Percentiles rank a stretch among this genome's conserved stretches.
Evolutionary conservation across 2,888 invertebrate genomes (phyloP).

Genomic region (Aphidoletes aphidimyza): DNA sequence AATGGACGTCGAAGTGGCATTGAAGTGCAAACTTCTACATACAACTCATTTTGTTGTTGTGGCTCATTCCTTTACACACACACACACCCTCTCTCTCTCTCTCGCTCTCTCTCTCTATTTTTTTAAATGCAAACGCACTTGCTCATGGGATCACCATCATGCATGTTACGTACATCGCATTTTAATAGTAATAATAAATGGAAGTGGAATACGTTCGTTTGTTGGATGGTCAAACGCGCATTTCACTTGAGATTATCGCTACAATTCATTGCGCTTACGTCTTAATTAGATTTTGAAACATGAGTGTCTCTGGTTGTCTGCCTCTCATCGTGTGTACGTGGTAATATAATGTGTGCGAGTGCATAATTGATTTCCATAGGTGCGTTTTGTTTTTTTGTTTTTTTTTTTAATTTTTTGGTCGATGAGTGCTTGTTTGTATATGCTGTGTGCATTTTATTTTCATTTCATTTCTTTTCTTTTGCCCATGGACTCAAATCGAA

Average conservation of each 20-base stretch:
- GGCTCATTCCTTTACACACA: no score
- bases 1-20: neutral
- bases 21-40: conserved; percentile 18
- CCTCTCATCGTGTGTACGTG: neutral
- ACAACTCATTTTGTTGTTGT: neutral
- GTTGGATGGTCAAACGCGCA: neutral
- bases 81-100: neutral
- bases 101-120: neutral
- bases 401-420: no score
- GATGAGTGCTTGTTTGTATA: conserved; percentile 30
- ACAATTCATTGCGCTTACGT: conserved; percentile 26
- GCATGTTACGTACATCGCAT: conserved; percentile 6
- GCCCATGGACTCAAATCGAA: neutral
- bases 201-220: conserved; percentile 32
- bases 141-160: neutral
- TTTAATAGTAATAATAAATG: conserved; percentile 38
- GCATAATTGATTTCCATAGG: conserved; percentile 48
- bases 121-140: neutral
- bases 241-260: conserved; percentile 27
- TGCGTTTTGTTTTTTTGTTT: no score
- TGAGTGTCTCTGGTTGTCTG: conserved; percentile 18
- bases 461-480: neutral
- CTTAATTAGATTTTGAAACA: conserved; percentile 46
- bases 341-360: neutral
- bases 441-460: neutral